These are phyloP conservation scores for Epinotia brunnichana DNA, from an alignment of 2,888 invertebrate species.

Conservation along the genomic window DNA sequence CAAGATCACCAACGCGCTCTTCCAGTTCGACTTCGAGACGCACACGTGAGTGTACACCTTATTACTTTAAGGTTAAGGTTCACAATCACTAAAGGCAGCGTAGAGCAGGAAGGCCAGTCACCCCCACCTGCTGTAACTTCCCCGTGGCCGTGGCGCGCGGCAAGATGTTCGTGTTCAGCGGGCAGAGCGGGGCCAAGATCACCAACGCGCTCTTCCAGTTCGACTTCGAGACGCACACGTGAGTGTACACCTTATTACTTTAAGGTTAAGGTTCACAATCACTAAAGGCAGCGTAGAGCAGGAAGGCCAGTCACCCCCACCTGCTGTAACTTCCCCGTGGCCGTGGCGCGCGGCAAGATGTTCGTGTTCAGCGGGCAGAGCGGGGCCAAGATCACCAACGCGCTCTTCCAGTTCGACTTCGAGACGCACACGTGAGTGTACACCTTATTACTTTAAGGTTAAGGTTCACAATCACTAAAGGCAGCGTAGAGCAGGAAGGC, in stretches of 20 bases:
- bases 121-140: conserved; percentile 98
- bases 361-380: conserved; percentile 98
- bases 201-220: conserved; percentile 98
- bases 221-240: no score
- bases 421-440: conserved; percentile 13
- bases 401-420: conserved; percentile 97
- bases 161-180: conserved; percentile 97
- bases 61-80: background rate
- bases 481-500: conserved; percentile 94
- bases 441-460: background rate
- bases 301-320: conserved; percentile 95
- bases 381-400: conserved; percentile 97
- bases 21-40: conserved; percentile 98
- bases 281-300: conserved; percentile 94
- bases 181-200: conserved; percentile 98
- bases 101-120: conserved; percentile 94
- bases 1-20: conserved; percentile 97
- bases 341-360: conserved; percentile 96
- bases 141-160: conserved; percentile 96
- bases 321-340: conserved; percentile 97
- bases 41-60: background rate
- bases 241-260: conserved; percentile 57
- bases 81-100: conserved; percentile 89
- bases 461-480: conserved; percentile 83
- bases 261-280: conserved; percentile 66